A percentile compares a stretch with the other conserved stretches of the same genome.
Evolutionary conservation across 2,888 invertebrate species (phyloP).

Genomic region (Punctoribates punctum): DNA sequence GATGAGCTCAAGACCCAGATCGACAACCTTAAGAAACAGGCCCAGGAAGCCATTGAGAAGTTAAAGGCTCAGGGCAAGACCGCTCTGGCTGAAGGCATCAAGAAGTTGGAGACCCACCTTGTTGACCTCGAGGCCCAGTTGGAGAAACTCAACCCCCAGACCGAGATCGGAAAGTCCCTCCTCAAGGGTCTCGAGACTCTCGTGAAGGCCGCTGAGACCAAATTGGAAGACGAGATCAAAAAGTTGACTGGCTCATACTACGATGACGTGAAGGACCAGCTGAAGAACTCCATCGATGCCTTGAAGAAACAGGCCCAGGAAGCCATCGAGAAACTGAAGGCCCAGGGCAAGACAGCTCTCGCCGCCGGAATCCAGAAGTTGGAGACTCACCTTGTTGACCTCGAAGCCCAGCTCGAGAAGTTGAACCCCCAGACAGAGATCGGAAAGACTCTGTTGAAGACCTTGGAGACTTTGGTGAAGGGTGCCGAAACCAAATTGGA

Average conservation of each 20-base stretch:
- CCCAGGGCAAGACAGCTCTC: not conserved
- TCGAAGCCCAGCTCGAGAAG: not conserved
- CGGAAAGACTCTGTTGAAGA: not conserved
- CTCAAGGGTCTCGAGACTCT: not conserved
- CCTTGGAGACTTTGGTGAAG: not conserved
- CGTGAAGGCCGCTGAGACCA: conserved; percentile 13
- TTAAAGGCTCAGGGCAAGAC: not conserved
- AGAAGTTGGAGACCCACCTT: not conserved
- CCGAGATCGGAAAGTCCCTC: not conserved
- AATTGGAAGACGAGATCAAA: conserved; percentile 14
- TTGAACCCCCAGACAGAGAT: not conserved
- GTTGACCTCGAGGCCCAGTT: not conserved
- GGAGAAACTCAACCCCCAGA: not conserved
- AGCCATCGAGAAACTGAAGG: not conserved
- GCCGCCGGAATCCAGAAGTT: not conserved
- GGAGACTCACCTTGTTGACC: not conserved
- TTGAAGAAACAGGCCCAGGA: not conserved
- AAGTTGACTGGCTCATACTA: not conserved
- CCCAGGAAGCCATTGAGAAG: not conserved
- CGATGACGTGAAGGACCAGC: not conserved
- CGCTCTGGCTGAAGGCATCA: not conserved
- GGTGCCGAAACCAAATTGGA: not conserved
- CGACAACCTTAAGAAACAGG: not conserved
- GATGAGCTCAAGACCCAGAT: not conserved
- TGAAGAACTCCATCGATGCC: not conserved